Base-by-base conservation (phyloP, 2,113 vertebrate genomes). In the Leptocoma aspasia region DNA sequence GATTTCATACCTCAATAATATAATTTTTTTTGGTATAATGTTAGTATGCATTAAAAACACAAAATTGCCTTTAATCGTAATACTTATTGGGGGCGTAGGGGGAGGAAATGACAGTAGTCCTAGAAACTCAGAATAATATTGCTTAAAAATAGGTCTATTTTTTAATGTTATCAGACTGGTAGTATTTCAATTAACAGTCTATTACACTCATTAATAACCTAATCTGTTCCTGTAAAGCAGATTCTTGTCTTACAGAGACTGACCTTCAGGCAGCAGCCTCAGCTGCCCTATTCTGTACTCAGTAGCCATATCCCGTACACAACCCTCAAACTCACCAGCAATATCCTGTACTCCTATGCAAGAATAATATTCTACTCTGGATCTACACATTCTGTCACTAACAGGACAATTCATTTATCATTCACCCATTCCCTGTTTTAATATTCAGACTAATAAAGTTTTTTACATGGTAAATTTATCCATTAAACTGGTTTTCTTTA, bases 71-170 rank as follows among this genome's bases (percentile, higher is more conserved):
- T 80, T 37, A 80, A 26, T 15, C 13, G 27, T 61, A 59, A 28
- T 27, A 39, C 4, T 42, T 68, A 19, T 1, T 1, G 13, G 2
- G 7, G 2, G 1, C 1, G 14, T 1, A n/a, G 1, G 1, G 19
- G 13, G 19, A 11, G 21, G 15, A 39, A 63, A 61, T 59, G 0
- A 64, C 15, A 86, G 27, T 14, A 82, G 31, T 49, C 6, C 11
- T 50, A 60, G n/a, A 82, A 76, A 72, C 4, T 72, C 53, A 76
- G 49, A 90, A 72, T 28, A 75, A 56, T 2, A 16, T 42, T 73
- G 13, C 28, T 81, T 45, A 33, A 92, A 93, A 86, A 50, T 23
- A 53, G 16, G 22, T 6, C 18, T 33, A 47, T 11, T 78, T 89
- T 78, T 82, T 15, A 61, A 92, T 56, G 11, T 76, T 76, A 88